Evolutionary conservation across 2,888 invertebrate genomes (phyloP).

Genomic region (Harmothoe impar): DNA sequence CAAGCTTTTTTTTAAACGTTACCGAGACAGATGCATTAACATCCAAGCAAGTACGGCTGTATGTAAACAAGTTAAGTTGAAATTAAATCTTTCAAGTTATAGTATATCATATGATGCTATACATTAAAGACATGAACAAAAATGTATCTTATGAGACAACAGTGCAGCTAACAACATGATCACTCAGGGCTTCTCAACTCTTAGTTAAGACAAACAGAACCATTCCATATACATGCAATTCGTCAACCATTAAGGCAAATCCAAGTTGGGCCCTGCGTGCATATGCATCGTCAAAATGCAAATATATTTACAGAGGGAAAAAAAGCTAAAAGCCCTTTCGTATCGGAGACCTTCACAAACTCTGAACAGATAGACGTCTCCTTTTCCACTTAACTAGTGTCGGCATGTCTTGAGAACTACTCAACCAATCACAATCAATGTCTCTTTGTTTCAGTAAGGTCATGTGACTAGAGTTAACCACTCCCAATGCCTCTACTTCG

Average conservation of each 20-base stretch:
- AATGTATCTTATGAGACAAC: background rate
- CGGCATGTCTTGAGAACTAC: background rate
- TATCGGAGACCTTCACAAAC: slow-evolving; percentile 29
- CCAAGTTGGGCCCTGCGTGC: slow-evolving; percentile 41
- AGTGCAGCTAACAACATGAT: slow-evolving; percentile 15
- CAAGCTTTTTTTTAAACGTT: background rate
- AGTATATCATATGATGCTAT: slow-evolving; percentile 37
- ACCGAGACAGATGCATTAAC: background rate
- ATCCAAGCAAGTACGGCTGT: slow-evolving; percentile 28
- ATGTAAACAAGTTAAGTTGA: slow-evolving; percentile 19
- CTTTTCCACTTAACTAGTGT: background rate
- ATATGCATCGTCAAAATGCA: slow-evolving; percentile 30
- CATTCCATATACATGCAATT: background rate
- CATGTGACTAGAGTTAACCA: slow-evolving; percentile 31
- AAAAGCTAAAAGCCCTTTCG: slow-evolving; percentile 28
- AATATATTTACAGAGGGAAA: slow-evolving; percentile 49
- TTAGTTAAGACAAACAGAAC: slow-evolving; percentile 19
- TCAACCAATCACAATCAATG: slow-evolving; percentile 33
- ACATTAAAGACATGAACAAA: slow-evolving; percentile 4
- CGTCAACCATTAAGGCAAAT: slow-evolving; percentile 26
- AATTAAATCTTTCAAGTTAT: slow-evolving; percentile 45
- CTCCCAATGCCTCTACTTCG: slow-evolving; percentile 23
- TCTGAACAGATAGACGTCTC: background rate
- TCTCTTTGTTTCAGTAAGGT: slow-evolving; percentile 14
- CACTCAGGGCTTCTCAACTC: slow-evolving; percentile 8